Percentiles rank a stretch among this genome's conserved stretches.
Conservation (phyloP, 2,113 vertebrate species). For the Poicephalus meyeri region DNA sequence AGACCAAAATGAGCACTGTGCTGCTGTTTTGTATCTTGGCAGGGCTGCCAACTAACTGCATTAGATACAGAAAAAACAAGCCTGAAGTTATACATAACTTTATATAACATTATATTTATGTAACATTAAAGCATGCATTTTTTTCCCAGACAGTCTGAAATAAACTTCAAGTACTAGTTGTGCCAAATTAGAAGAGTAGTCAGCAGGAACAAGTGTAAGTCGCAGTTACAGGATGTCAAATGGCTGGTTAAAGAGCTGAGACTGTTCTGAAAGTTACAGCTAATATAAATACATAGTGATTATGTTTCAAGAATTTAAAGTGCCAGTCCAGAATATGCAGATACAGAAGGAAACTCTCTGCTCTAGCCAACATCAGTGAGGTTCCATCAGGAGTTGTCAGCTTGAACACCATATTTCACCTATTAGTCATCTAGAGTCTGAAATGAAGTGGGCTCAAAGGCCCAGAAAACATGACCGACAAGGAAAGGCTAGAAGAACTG, state of each 20-base stretch:
- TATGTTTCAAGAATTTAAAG: not conserved
- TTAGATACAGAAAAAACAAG: not conserved
- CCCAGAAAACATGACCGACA: not conserved
- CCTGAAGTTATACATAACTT: not conserved
- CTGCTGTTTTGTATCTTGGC: not conserved
- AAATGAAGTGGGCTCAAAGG: not conserved
- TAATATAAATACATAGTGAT: not conserved
- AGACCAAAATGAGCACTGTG: not conserved
- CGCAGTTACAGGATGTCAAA: not conserved
- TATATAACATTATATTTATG: not conserved
- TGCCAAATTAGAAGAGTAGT: not conserved
- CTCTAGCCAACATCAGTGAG: not conserved
- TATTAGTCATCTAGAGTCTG: not conserved
- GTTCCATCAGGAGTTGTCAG: not conserved
- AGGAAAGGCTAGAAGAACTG: not conserved
- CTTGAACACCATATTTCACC: not conserved
- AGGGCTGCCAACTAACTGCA: not conserved
- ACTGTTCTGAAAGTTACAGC: not conserved
- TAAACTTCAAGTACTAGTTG: not conserved
- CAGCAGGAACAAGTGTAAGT: not conserved
- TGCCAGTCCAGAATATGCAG: not conserved
- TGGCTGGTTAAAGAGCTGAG: not conserved
- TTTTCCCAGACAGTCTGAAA: not conserved
- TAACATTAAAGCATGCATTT: not conserved
- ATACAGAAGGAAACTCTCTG: not conserved